These are phyloP conservation scores for Dendronephthya gigantea DNA, from an alignment of 64 coral and sea anemone species.

Conservation along the genomic window DNA sequence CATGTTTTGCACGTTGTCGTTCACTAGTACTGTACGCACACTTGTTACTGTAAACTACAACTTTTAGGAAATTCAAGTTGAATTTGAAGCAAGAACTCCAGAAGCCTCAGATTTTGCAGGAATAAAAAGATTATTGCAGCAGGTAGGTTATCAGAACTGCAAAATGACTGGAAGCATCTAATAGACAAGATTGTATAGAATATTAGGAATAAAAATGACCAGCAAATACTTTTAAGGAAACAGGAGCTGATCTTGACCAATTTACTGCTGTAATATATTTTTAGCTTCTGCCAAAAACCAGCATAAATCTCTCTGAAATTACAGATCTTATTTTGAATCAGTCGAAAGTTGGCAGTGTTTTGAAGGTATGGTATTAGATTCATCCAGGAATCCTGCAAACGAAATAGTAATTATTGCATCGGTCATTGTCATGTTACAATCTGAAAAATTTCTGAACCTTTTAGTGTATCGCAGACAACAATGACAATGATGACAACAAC, in stretches of 20 bases:
- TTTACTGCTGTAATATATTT: neutral
- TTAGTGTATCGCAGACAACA: neutral
- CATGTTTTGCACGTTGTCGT: neutral
- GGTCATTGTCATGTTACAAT: too few relatives aligned
- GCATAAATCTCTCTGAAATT: neutral
- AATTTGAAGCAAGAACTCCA: neutral
- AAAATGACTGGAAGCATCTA: neutral
- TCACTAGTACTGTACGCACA: neutral
- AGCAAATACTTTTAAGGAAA: too few relatives aligned
- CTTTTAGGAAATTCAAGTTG: neutral
- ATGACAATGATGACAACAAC: neutral
- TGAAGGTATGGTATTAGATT: neutral
- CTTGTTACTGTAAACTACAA: neutral
- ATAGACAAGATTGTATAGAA: neutral
- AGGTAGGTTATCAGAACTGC: neutral
- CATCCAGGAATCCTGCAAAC: too few relatives aligned
- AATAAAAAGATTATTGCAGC: constrained; percentile 9
- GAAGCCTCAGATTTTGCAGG: neutral
- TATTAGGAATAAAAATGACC: too few relatives aligned
- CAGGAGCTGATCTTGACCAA: neutral
- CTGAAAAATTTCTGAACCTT: neutral
- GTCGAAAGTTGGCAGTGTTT: constrained; percentile 5
- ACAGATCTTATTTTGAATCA: neutral
- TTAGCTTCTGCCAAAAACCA: neutral
- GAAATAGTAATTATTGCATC: too few relatives aligned